Conservation (phyloP, 2,888 invertebrate species). For the Diabrotica balteata region DNA sequence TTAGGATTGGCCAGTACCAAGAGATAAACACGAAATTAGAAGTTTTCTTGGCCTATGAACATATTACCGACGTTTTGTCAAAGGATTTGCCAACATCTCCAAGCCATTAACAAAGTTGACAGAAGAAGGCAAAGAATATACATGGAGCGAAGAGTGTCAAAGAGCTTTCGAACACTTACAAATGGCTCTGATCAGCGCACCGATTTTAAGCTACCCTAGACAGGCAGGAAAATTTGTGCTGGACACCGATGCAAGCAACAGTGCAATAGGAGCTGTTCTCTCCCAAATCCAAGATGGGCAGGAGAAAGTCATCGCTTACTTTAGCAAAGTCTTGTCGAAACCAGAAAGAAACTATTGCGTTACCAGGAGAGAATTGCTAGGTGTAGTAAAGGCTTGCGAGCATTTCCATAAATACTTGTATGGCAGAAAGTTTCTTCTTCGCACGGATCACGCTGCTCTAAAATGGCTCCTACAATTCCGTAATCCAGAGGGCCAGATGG, state of each 20-base stretch:
- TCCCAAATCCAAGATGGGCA: constrained; percentile 30
- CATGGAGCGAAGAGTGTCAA: not conserved
- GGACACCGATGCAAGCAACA: too few relatives aligned
- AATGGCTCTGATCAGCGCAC: constrained; percentile 10
- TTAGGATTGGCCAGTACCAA: constrained; percentile 31
- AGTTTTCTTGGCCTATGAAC: constrained; percentile 27
- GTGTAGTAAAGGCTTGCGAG: constrained; percentile 10
- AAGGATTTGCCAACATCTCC: constrained; percentile 34
- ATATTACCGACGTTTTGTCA: constrained; percentile 33
- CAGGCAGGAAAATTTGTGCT: too few relatives aligned
- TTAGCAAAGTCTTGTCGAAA: constrained; percentile 35
- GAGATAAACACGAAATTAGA: constrained; percentile 25
- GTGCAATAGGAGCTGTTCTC: constrained; percentile 27
- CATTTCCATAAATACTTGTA: too few relatives aligned
- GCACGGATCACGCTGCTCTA: too few relatives aligned
- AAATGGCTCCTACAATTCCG: too few relatives aligned
- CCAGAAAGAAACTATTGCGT: constrained; percentile 41
- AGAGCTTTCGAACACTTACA: not conserved
- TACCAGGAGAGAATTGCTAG: constrained; percentile 26
- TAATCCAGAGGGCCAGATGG: too few relatives aligned
- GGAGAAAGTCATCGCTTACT: constrained; percentile 40
- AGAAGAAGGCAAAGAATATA: constrained; percentile 1
- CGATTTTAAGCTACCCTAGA: too few relatives aligned
- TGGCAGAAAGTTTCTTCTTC: too few relatives aligned
- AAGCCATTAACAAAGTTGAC: not conserved